Base-by-base conservation (phyloP, 1,140 invertebrate species). In the fruit fly (Drosophila melanogaster) region DNA sequence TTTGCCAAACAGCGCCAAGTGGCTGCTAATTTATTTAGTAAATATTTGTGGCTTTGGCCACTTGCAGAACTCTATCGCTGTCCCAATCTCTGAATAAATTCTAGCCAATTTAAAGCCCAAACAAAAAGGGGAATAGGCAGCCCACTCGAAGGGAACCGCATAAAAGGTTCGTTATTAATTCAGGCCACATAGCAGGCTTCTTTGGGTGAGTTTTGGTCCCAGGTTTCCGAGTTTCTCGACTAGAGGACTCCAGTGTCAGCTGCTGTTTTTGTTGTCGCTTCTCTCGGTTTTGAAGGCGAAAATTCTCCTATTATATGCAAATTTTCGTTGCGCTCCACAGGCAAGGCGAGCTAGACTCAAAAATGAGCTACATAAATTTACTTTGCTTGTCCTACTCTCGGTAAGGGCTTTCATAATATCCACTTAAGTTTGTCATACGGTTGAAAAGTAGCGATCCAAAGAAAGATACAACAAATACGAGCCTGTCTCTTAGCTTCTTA, bases 351-450 rank as follows among this genome's bases (percentile, higher is more conserved):
- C 35, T 55, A 55, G 77, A 66, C 77, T 47, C 67, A 56, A 74
- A 81, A 77, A 86, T 81, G 81, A 81, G 77, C 81, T 70, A 74
- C 81, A 86, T 86, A 86, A 86, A 85, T 81, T 85, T 69, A 24
- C 15, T 66, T 54, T 49, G 17, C 15, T 35, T 24, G 24, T 43
- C 8, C n/a, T 26, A 22, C 26, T 15, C 54, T 30, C 22, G 57
- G 38, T 38, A 33, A 26, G 49, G 43, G 50, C 37, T 50, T 14
- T 33, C 40, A 47, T 60, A 51, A 71, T 59, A 72, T 72, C 47
- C 55, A 60, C 55, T 72, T 51, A 33, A 59, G 66, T 19, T 43
- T 71, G 55, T 71, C 46, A 70, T 22, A 56, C 24, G 49, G 33
- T 24, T 54, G 40, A 41, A 24, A 33, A 35, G 19, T 35, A 11